Evolutionary conservation across 2,888 invertebrate genomes (phyloP).

Genomic region (Fragum fragum): DNA sequence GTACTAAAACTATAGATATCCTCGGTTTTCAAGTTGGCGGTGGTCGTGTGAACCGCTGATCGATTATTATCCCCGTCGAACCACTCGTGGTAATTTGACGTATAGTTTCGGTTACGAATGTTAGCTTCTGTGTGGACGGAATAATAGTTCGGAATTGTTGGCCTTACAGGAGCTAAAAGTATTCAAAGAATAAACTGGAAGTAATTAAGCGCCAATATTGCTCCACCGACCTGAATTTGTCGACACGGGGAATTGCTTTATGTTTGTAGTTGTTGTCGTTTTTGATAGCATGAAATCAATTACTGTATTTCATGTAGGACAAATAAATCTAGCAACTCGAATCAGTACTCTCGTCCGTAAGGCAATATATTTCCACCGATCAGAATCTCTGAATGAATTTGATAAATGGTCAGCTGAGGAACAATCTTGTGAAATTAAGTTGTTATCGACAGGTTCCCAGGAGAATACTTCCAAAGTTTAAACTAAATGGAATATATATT

Average conservation of each 20-base stretch:
- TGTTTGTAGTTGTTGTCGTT: not conserved
- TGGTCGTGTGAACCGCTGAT: slow-evolving; percentile 53
- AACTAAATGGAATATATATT: too few relatives aligned
- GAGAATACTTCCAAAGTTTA: too few relatives aligned
- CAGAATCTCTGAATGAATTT: too few relatives aligned
- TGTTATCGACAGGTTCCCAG: too few relatives aligned
- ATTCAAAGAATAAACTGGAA: not conserved
- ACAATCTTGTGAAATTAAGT: too few relatives aligned
- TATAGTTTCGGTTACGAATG: slow-evolving; percentile 69
- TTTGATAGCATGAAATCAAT: not conserved
- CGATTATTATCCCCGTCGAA: slow-evolving; percentile 53
- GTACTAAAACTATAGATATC: slow-evolving; percentile 66
- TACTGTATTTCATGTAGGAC: not conserved
- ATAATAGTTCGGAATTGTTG: slow-evolving; percentile 58
- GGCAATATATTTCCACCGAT: too few relatives aligned
- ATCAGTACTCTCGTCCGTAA: too few relatives aligned
- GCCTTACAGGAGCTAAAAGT: slow-evolving; percentile 30
- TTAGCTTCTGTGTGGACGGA: slow-evolving; percentile 68
- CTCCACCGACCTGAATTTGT: not conserved
- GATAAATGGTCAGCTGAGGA: too few relatives aligned
- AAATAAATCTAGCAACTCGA: too few relatives aligned
- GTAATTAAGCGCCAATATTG: not conserved
- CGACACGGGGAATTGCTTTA: not conserved
- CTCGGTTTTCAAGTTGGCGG: slow-evolving; percentile 47
- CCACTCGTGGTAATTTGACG: slow-evolving; percentile 64